A percentile compares a stretch with the other conserved stretches of the same genome.
phyloP scores from a whole-genome alignment of 2,113 vertebrate species.

The Hiodon alosoides region DNA sequence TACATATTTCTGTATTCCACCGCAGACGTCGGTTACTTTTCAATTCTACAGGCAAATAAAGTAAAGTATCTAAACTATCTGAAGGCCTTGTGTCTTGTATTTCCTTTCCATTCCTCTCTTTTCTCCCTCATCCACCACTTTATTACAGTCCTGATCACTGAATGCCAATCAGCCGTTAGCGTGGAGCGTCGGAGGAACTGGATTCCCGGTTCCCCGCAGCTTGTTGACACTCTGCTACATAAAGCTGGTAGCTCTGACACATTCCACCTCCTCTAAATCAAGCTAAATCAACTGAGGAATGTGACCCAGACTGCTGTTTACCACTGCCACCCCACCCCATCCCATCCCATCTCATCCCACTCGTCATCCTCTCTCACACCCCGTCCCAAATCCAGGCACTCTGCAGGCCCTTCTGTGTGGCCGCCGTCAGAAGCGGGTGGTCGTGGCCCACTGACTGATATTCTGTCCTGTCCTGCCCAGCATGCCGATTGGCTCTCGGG shows the following conservation, averaged over 20 bases:
- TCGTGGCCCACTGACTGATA: too few relatives aligned
- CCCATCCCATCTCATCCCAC: not conserved
- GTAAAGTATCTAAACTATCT: constrained; percentile 50
- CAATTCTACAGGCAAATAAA: constrained; percentile 61
- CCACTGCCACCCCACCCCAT: constrained; percentile 24
- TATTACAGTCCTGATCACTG: not conserved
- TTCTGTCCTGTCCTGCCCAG: too few relatives aligned
- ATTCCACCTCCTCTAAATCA: constrained; percentile 63
- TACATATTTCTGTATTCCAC: constrained; percentile 39
- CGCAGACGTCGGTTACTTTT: constrained; percentile 37
- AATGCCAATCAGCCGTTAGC: constrained; percentile 52
- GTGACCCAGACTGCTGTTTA: constrained; percentile 39
- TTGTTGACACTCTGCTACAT: constrained; percentile 37
- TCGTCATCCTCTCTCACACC: not conserved
- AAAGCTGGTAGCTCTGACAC: constrained; percentile 54
- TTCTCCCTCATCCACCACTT: constrained; percentile 33
- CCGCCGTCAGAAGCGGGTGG: too few relatives aligned
- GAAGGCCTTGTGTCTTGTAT: not conserved
- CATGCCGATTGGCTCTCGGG: too few relatives aligned
- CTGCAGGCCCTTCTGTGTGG: too few relatives aligned
- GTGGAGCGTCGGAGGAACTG: constrained; percentile 31
- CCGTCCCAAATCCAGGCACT: not conserved
- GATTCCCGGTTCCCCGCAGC: constrained; percentile 36
- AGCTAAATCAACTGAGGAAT: constrained; percentile 68
- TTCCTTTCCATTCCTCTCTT: not conserved